Conservation (phyloP, 2,888 invertebrate genomes). For the Trissoscelio sp. region DNA sequence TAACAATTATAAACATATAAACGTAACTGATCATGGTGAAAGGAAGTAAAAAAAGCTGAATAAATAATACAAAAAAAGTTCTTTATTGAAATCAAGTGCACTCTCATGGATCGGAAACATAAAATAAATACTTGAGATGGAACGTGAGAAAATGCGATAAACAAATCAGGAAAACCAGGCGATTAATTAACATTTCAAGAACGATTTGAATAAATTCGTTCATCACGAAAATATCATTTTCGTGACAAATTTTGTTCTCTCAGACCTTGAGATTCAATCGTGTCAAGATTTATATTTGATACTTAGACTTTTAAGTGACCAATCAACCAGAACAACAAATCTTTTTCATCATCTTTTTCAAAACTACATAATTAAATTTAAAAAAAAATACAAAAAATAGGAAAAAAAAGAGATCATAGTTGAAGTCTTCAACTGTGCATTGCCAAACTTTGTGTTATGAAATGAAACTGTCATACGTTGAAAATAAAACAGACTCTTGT, state of each 20-base stretch:
- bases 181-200: constrained; percentile 21
- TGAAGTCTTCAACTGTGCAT: neutral
- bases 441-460: constrained; percentile 45
- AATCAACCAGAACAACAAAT: no score
- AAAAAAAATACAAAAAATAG: neutral
- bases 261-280: constrained; percentile 14
- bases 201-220: constrained; percentile 2
- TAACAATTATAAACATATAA: no score
- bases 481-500: constrained; percentile 37
- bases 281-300: neutral
- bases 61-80: no score
- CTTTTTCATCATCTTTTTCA: neutral
- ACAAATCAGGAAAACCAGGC: constrained; percentile 12
- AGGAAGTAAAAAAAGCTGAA: no score
- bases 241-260: constrained; percentile 3
- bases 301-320: no score
- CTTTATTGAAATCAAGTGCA: no score
- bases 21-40: no score
- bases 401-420: neutral
- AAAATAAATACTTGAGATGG: neutral
- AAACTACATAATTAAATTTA: neutral
- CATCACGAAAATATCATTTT: constrained; percentile 21
- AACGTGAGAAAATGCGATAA: constrained; percentile 31
- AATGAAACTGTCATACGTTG: constrained; percentile 54
- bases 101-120: neutral